phyloP scores from a whole-genome alignment of 1,140 invertebrate genomes.

The Radopholus similis region DNA sequence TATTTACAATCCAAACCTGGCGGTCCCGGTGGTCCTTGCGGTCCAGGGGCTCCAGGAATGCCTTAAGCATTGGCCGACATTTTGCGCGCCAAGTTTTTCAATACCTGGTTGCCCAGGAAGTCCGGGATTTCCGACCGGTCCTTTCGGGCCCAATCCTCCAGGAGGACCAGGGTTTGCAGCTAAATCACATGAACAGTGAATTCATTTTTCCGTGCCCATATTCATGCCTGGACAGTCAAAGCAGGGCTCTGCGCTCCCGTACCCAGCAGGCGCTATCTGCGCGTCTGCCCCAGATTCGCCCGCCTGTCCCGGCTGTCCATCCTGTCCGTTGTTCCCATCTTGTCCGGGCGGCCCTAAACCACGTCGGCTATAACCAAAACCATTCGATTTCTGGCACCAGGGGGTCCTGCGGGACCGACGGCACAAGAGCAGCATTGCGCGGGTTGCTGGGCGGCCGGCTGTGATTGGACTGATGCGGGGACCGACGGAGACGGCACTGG shows the following conservation, averaged over 20 bases:
- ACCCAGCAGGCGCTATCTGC: neutral
- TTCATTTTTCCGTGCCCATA: no score
- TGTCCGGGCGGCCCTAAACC: neutral
- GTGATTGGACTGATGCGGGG: neutral
- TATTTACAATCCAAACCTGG: no score
- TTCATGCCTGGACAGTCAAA: constrained; percentile 22
- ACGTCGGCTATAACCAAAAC: neutral
- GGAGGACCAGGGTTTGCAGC: constrained; percentile 5
- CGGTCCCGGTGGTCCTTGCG: constrained; percentile 19
- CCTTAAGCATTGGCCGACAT: no score
- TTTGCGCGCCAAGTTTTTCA: no score
- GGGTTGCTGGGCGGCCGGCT: neutral
- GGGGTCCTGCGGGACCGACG: neutral
- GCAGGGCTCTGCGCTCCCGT: neutral
- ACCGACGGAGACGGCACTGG: neutral
- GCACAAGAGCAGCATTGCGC: constrained; percentile 15
- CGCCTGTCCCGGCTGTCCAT: constrained; percentile 3
- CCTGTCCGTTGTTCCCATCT: neutral
- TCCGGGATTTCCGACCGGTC: constrained; percentile 11
- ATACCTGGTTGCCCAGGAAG: constrained; percentile 5
- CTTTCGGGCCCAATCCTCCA: constrained; percentile 3
- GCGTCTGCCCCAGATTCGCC: constrained; percentile 2
- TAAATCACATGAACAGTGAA: no score
- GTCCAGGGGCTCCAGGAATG: constrained; percentile 14
- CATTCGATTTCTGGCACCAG: neutral